These are phyloP conservation scores for Holothuria glaberrima DNA, from an alignment of 35 echinoderm and acorn worm species.

Conservation along the genomic window DNA sequence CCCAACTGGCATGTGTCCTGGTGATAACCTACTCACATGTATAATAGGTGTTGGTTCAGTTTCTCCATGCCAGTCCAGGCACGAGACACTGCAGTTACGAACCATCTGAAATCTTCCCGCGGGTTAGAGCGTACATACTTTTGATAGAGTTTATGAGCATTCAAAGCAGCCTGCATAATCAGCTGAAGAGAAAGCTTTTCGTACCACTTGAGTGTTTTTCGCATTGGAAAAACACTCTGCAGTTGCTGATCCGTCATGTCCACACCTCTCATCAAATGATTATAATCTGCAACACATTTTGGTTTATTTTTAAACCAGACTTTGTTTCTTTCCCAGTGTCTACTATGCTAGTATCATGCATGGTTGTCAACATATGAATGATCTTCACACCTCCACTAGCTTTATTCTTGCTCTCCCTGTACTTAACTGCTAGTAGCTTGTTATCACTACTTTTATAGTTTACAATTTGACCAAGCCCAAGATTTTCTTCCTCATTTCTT, in stretches of 20 bases:
- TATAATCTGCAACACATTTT: conserved; percentile 43
- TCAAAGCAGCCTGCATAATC: conserved; percentile 31
- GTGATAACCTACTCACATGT: neutral
- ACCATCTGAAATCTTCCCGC: neutral
- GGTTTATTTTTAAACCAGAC: conserved; percentile 20
- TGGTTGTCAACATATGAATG: conserved; percentile 48
- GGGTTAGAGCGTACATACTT: too few relatives aligned
- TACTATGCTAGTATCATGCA: conserved; percentile 29
- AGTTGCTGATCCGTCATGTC: neutral
- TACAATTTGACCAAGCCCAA: too few relatives aligned
- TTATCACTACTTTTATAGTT: too few relatives aligned
- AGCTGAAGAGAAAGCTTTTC: conserved; percentile 14
- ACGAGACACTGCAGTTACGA: neutral
- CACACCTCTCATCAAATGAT: conserved; percentile 39
- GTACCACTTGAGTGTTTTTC: conserved; percentile 56
- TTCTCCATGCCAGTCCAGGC: neutral
- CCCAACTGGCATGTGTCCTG: neutral
- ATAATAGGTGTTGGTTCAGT: neutral
- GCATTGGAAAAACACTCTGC: conserved; percentile 27
- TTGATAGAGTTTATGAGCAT: too few relatives aligned
- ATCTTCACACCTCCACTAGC: conserved; percentile 36
- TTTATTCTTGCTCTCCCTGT: neutral
- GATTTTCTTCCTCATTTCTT: conserved; percentile 4
- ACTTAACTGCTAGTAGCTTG: neutral
- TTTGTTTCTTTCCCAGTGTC: conserved; percentile 42